A percentile compares a stretch with the other conserved stretches of the same genome.
Evolutionary conservation across 2,888 invertebrate genomes (phyloP).

Genomic region (Diarsia mendica): DNA sequence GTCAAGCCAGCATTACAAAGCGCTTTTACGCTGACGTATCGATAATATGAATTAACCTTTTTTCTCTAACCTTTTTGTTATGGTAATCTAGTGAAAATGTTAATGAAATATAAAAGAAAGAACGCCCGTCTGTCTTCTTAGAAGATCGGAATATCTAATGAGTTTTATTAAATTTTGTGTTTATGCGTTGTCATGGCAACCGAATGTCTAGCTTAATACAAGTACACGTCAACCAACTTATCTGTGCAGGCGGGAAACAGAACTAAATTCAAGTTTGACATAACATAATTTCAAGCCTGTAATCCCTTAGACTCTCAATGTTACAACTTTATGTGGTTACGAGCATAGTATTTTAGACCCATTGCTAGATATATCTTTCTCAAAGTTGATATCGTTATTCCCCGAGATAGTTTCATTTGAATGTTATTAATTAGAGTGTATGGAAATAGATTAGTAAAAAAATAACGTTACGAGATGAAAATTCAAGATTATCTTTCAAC

Average conservation of each 20-base stretch:
- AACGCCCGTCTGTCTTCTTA: constrained; percentile 48
- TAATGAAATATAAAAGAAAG: constrained; percentile 75
- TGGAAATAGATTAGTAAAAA: not conserved
- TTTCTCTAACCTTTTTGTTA: constrained; percentile 74
- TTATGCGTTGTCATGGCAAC: constrained; percentile 53
- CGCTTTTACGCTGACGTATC: constrained; percentile 82
- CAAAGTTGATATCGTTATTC: not conserved
- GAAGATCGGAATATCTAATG: constrained; percentile 59
- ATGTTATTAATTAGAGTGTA: not conserved
- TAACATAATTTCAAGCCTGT: too few relatives aligned
- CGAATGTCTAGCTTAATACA: not conserved
- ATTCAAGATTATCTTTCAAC: not conserved
- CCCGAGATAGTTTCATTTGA: not conserved
- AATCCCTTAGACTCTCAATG: too few relatives aligned
- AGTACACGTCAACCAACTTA: not conserved
- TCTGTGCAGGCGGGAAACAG: not conserved
- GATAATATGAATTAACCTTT: constrained; percentile 82
- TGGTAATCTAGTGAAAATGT: constrained; percentile 83
- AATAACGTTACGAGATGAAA: too few relatives aligned
- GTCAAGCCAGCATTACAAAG: constrained; percentile 67
- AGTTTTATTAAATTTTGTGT: constrained; percentile 28
- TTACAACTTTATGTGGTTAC: too few relatives aligned
- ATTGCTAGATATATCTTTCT: not conserved
- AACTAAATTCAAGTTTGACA: not conserved
- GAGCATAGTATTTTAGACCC: too few relatives aligned